Base-by-base conservation (phyloP, 2,888 invertebrate genomes). In the Drosophila robusta region DNA sequence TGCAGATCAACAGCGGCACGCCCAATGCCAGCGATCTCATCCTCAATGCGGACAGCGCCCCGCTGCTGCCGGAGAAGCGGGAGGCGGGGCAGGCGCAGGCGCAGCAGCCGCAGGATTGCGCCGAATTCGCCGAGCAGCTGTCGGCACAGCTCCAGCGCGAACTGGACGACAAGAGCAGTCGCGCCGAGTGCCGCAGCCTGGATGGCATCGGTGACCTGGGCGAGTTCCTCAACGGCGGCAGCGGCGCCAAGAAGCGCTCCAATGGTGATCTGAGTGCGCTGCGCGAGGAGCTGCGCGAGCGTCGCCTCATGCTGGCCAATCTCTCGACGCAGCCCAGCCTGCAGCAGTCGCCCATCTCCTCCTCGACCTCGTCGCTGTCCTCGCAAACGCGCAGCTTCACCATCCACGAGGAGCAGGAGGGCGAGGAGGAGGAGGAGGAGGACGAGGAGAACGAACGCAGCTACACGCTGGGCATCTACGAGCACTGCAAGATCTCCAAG, bases 111-210 rank as follows among this genome's bases (percentile, higher is more conserved):
- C 94, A 94, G 81, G 95, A 96, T 89, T 93, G 96, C 69, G 95
- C 95, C 2, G 96, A 96, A 83, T 96, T 96, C 84, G 96, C 96
- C 1, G 96, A 97, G 88, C 95, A 95, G 89, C 92, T 97, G n/a
- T 96, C 96, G 88, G 96, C 96, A 88, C 96, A 96, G 90, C 92
- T 97, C 68, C 93, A 96, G 58, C 95, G 95, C 73, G 96, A 97
- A 92, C 95, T 96, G 71, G 96, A 96, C 87, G 94, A 92, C 50
- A 91, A 91, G 44, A 79, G 73, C 51, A 92, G 89, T 66, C 80
- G 80, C 1, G 73, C 67, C 0, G 90, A 91, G 29, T 90, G 86
- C 68, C 90, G 78, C 66, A 92, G 80, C 49, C 64, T 92, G 8
- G 91, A 92, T 32, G 85, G 89, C 11, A 90, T 90, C 12, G 90